A percentile compares a stretch with the other conserved stretches of the same genome.
These are phyloP conservation scores for Bombus impatiens DNA, from an alignment of 1,140 invertebrate species.

Conservation along the genomic window DNA sequence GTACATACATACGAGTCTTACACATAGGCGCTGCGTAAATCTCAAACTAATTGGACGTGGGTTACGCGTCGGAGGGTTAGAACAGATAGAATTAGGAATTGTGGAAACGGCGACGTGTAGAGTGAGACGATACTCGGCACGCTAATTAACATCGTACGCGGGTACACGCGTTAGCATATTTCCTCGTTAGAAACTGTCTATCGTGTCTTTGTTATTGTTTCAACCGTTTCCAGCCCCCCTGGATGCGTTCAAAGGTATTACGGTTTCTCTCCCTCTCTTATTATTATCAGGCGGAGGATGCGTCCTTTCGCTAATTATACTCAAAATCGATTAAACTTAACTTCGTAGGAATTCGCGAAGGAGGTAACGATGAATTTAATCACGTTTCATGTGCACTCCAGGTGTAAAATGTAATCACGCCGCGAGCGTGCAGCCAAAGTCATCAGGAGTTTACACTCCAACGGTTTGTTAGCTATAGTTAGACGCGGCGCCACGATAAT, in stretches of 20 bases:
- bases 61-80: conserved; percentile 38
- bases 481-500: conserved; percentile 48
- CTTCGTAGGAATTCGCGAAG: conserved; percentile 39
- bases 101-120: conserved; percentile 45
- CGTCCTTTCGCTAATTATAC: conserved; percentile 64
- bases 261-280: conserved; percentile 25
- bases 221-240: conserved; percentile 3
- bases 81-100: conserved; percentile 63
- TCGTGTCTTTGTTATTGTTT: conserved; percentile 56
- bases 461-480: conserved; percentile 57
- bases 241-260: conserved; percentile 58
- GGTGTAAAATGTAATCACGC: conserved; percentile 55
- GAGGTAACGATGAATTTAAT: conserved; percentile 63
- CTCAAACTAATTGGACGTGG: conserved; percentile 46
- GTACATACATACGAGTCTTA: too few relatives aligned
- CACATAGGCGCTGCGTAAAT: neutral
- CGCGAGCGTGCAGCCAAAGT: conserved; percentile 51
- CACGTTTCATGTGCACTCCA: conserved; percentile 50
- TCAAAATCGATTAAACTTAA: conserved; percentile 66
- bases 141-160: conserved; percentile 52
- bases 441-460: conserved; percentile 59
- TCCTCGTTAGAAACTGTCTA: conserved; percentile 53
- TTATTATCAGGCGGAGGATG: conserved; percentile 55
- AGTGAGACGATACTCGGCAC: conserved; percentile 17
- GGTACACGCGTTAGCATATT: conserved; percentile 58